These are phyloP conservation scores for Drosophila biarmipes DNA, from an alignment of 1,140 invertebrate genomes.

Conservation along the genomic window DNA sequence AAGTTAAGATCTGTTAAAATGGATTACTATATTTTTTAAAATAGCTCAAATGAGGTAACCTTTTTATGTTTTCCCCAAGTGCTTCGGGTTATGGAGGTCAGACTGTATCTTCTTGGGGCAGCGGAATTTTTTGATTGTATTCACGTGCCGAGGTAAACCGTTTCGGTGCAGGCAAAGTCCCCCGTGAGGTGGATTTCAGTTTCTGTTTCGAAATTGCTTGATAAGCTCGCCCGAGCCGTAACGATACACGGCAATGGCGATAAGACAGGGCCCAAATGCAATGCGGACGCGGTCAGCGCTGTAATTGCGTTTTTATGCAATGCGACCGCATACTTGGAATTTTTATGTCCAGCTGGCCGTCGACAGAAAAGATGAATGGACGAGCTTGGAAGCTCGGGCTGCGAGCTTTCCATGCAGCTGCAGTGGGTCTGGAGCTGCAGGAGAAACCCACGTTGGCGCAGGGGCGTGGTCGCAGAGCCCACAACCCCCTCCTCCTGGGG, in stretches of 20 bases:
- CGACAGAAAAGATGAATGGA: conserved; percentile 38
- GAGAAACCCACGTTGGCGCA: conserved; percentile 5
- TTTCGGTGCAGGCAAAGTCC: conserved; percentile 11
- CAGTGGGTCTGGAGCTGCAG: conserved; percentile 9
- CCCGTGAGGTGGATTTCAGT: conserved; percentile 25
- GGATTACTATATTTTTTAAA: not conserved
- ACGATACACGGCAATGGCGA: conserved; percentile 40
- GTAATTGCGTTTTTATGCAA: conserved; percentile 45
- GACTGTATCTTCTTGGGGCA: conserved; percentile 6
- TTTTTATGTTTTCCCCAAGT: not conserved
- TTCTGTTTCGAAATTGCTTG: conserved; percentile 49
- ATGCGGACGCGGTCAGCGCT: conserved; percentile 35
- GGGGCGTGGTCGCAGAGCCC: not conserved
- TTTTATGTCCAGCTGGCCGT: conserved; percentile 8
- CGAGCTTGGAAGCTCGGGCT: conserved; percentile 25
- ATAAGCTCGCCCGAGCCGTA: conserved; percentile 43
- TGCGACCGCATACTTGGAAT: conserved; percentile 57
- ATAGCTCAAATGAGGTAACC: not conserved
- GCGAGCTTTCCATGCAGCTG: conserved; percentile 32
- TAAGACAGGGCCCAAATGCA: conserved; percentile 50
- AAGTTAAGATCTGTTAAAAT: too few species aligned
- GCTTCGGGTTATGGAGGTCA: not conserved
- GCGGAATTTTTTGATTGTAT: conserved; percentile 54
- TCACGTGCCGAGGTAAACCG: conserved; percentile 51
- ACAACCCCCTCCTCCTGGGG: too few species aligned